phyloP scores from a whole-genome alignment of 1,140 invertebrate species.

The Bombus waltoni region DNA sequence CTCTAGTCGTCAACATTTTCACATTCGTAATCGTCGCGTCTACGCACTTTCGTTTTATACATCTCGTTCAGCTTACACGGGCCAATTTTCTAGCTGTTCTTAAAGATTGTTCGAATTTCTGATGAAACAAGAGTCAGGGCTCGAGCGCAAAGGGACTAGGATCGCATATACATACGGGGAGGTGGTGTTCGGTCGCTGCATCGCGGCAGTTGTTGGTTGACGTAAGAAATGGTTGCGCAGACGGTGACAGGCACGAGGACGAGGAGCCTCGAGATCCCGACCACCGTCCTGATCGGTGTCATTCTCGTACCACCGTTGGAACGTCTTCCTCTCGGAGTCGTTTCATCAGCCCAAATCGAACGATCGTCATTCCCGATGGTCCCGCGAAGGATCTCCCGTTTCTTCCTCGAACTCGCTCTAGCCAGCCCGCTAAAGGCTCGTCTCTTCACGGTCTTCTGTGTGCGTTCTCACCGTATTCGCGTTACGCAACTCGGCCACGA shows the following conservation, averaged over 20 bases:
- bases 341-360: conserved; percentile 44
- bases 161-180: conserved; percentile 50
- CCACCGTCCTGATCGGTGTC: conserved; percentile 65
- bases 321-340: conserved; percentile 45
- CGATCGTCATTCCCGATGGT: conserved; percentile 51
- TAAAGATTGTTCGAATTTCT: not conserved
- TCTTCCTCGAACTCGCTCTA: not conserved
- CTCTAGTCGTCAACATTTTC: not conserved
- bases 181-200: conserved; percentile 61
- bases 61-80: not conserved
- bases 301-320: conserved; percentile 58
- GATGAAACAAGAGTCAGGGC: not conserved
- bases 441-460: conserved; percentile 16
- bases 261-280: conserved; percentile 59
- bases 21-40: not conserved
- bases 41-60: not conserved
- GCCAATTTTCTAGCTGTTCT: too few relatives aligned
- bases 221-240: conserved; percentile 65
- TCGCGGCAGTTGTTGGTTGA: conserved; percentile 55
- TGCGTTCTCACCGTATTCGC: not conserved
- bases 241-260: conserved; percentile 70
- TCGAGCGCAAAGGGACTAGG: not conserved
- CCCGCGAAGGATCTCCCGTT: conserved; percentile 19
- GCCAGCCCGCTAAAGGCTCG: not conserved
- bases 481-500: conserved; percentile 52